Conservation (phyloP, 2,113 vertebrate genomes). For the Pterocles orientalis region DNA sequence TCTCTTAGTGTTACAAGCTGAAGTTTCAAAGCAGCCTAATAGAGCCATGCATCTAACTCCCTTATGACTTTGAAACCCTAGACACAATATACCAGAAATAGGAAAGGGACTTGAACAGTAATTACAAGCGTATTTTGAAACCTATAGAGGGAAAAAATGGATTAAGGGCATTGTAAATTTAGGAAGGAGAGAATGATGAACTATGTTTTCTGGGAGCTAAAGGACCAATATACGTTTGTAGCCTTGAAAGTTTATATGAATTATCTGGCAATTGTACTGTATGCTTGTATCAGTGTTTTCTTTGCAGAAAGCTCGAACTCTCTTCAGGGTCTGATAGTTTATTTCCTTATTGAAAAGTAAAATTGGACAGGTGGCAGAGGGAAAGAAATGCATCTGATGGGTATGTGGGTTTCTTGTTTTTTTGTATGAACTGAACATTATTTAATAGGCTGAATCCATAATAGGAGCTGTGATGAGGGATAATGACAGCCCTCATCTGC, state of each 20-base stretch:
- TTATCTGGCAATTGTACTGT: not conserved
- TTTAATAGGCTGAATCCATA: not conserved
- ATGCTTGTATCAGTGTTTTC: slow-evolving; percentile 4
- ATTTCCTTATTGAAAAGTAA: slow-evolving; percentile 6
- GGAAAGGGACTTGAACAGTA: slow-evolving; percentile 9
- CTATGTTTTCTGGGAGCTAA: slow-evolving; percentile 10
- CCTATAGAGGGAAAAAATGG: not conserved
- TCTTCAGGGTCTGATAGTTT: not conserved
- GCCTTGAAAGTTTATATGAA: slow-evolving; percentile 23
- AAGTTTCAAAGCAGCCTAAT: slow-evolving; percentile 33
- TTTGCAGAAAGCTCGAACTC: slow-evolving; percentile 18
- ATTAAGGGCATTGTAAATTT: slow-evolving; percentile 26
- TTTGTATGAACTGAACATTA: not conserved
- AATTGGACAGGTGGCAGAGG: not conserved
- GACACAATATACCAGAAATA: not conserved
- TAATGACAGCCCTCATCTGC: not conserved
- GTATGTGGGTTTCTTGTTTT: not conserved
- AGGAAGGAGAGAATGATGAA: slow-evolving; percentile 3
- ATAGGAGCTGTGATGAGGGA: not conserved
- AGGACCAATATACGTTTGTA: not conserved
- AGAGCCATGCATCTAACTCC: slow-evolving; percentile 31
- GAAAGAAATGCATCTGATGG: not conserved
- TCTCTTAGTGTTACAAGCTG: not conserved
- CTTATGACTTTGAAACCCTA: slow-evolving; percentile 11
- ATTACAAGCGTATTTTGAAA: slow-evolving; percentile 39